These are phyloP conservation scores for Opisthocomus hoazin DNA, from an alignment of 2,113 vertebrate genomes.

Conservation along the genomic window DNA sequence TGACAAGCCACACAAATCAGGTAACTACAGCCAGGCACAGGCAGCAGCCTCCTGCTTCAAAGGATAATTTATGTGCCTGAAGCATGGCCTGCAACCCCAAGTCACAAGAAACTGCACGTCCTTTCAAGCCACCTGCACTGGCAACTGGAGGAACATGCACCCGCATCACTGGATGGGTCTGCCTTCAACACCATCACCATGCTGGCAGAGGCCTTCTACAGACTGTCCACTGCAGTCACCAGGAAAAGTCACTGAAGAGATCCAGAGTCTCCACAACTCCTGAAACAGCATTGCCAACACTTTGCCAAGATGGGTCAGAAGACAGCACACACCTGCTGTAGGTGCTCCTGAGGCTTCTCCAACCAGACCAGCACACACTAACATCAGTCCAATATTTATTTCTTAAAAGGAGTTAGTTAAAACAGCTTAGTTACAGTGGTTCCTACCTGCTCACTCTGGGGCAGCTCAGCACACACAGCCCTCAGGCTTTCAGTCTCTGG, in stretches of 20 bases:
- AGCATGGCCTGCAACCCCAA: too few species aligned
- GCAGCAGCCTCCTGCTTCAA: neutral
- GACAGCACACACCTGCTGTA: neutral
- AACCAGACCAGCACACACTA: neutral
- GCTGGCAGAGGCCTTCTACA: too few species aligned
- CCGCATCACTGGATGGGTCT: too few species aligned
- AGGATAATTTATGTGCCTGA: too few species aligned
- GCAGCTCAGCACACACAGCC: neutral
- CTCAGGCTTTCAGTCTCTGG: neutral
- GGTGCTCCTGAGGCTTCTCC: neutral
- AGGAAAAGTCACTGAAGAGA: too few species aligned
- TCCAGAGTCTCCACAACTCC: neutral
- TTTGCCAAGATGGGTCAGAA: neutral
- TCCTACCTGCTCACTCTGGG: neutral
- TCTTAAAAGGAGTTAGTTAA: neutral
- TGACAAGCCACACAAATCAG: neutral
- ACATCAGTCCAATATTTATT: neutral
- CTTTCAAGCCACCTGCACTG: too few species aligned
- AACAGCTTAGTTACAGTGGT: rapidly evolving
- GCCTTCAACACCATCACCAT: too few species aligned
- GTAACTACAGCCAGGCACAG: neutral
- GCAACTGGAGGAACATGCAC: too few species aligned
- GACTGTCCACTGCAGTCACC: too few species aligned
- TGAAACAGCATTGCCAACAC: neutral
- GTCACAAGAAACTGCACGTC: too few species aligned